Percentiles rank a stretch among this genome's conserved stretches.
Evolutionary conservation across 1,140 invertebrate species (phyloP).

Genomic region (Ceratosolen fusciceps): DNA sequence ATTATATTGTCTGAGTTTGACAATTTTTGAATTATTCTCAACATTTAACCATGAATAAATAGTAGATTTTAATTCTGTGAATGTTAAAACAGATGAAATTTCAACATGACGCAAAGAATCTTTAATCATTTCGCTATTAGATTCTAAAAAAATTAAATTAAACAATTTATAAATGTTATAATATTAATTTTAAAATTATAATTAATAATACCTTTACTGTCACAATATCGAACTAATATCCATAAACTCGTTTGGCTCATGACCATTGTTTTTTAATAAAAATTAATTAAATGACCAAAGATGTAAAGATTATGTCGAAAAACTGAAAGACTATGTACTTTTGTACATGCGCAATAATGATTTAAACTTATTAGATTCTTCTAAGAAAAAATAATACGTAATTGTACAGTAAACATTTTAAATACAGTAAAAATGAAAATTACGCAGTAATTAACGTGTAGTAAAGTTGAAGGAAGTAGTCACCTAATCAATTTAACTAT

Average conservation of each 20-base stretch:
- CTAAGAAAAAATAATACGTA: too few species aligned
- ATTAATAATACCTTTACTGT: constrained; percentile 61
- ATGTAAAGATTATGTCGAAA: neutral
- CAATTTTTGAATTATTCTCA: constrained; percentile 57
- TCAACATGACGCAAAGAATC: constrained; percentile 53
- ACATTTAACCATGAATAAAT: constrained; percentile 57
- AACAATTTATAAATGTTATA: constrained; percentile 10
- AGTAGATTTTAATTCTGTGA: constrained; percentile 58
- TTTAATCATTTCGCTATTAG: constrained; percentile 35
- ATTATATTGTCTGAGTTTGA: constrained; percentile 63
- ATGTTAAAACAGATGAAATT: constrained; percentile 55
- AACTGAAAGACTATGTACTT: too few species aligned
- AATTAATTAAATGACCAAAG: too few species aligned
- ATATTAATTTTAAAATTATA: constrained; percentile 44
- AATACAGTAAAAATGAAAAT: too few species aligned
- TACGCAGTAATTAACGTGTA: too few species aligned
- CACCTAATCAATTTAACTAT: too few species aligned
- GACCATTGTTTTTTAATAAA: constrained; percentile 55
- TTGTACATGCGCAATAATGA: too few species aligned
- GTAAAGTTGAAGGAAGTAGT: too few species aligned
- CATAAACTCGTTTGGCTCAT: constrained; percentile 61
- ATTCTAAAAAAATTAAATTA: constrained; percentile 10
- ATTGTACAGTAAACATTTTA: too few species aligned
- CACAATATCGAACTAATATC: constrained; percentile 61
- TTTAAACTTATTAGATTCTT: too few species aligned